Base-by-base conservation (phyloP, 2,113 vertebrate species). In the Embiotoca jacksoni region DNA sequence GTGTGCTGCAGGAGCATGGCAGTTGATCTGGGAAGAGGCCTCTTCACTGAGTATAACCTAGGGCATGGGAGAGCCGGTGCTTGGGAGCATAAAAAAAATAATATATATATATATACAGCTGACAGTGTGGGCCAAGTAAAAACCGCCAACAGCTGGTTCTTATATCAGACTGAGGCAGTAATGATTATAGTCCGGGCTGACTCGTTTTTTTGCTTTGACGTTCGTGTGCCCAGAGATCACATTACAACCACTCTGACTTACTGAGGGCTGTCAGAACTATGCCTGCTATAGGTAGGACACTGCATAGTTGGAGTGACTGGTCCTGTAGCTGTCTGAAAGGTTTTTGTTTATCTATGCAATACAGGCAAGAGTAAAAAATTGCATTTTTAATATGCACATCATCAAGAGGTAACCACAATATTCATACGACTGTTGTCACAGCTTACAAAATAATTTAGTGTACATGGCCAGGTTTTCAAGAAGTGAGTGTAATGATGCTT, bases 101-200 rank as follows among this genome's bases (percentile, higher is more conserved):
- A 63, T 1, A 44, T 49, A 66, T 37, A 50, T 23, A 65, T 50
- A 31, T 31, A 60, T 63, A 58, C 37, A 81, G 78, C 49, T 61
- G 64, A 74, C 23, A 39, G 4, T 59, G 54, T 86, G 49, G 78
- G 59, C 49, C 30, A 65, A 72, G 58, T 33, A 59, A 77, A 63
- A 80, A 65, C 7, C 66, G 74, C 75, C 60, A 78, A 91, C 91
- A 94, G 89, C 91, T 94, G 90, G 68, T 93, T 92, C 90, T 91
- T 72, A 90, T 93, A 93, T 82, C 76, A 80, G 68, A 81, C 37
- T 30, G 23, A 67, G 80, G 64, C 46, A 72, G 75, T 76, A 77
- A 85, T 80, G 47, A 85, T 81, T 52, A 67, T 23, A 75, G 69
- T 53, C 74, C 75, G 66, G 32, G 5, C 30, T 68, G 61, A 62